Evolutionary conservation across 2,888 invertebrate genomes (phyloP), one percentile per base, ranked within the genome.

Genomic region (Sussaba pulchella): DNA sequence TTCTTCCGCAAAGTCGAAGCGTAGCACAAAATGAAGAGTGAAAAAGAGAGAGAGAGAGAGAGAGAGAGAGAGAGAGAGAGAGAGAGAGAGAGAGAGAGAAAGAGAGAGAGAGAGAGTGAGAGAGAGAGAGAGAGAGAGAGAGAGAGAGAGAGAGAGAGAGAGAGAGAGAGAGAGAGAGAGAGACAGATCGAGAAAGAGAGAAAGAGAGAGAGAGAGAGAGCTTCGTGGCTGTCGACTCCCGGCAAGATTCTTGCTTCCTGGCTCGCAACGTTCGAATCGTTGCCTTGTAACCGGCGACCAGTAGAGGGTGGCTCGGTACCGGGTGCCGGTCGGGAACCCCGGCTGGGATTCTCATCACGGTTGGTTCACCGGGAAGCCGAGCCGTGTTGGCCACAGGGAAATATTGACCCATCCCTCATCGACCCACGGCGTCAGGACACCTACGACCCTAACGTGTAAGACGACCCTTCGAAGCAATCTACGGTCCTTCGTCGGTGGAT

Each of bases 331-430:
- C 14, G 12, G 19, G 61, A 31, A 31, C 31, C 4, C 31, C 31
- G 31, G 31, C 19, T 39, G 63, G 67, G 72, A 52, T 76, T 80
- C 59, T 75, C 71, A 71, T 59, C 54, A 54, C 39, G 66, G 45
- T 67, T n/a, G 71, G 80, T 76, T 80, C 67, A 41, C 47, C 66
- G 67, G 63, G 80, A 76, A 80, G 76, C 63, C 54, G n/a, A 63
- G 76, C 63, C 72, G 45, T 80, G 80, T 80, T 76, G 76, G 72
- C 54, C 76, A 61, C 45, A 47, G 61, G 71, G 52, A 72, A 80
- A 80, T 80, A 80, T 80, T 80, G 80, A 80, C 80, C 76, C 71
- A 76, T 80, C 71, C 67, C 71, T 72, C 71, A 80, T 80, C 80
- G 76, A 80, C 54, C 72, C 66, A 52, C 19, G 41, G 61, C 76